Evolutionary conservation across 2,113 vertebrate species (phyloP), one percentile per base, ranked within the genome.

Genomic region (Campylomormyrus tamandua): DNA sequence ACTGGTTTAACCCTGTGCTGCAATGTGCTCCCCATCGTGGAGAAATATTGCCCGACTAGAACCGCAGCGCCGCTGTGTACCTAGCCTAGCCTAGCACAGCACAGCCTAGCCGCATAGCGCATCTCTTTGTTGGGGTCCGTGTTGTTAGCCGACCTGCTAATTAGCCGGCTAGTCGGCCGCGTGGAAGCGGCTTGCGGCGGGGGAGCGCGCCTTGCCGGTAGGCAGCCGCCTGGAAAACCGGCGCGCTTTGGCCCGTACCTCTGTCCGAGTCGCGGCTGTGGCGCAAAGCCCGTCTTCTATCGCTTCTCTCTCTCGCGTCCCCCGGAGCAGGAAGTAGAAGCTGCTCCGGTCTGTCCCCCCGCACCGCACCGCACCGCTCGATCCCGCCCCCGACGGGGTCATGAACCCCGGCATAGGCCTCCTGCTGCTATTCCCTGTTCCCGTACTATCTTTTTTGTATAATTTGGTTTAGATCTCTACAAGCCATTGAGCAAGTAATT

Each of bases 301-400:
- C 13, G 8, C n/a, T 27, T 85, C 31, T 80, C 74, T 80, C 15
- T 85, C 31, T 89, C 87, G 91, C 89, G 92, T 91, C 90, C 90
- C 89, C 92, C 87, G 50, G 42, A 91, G 88, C 91, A 92, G 93
- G 93, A 93, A 93, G 91, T 91, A 90, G 35, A 80, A 42, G 17
- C 74, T 19, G 74, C 31, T 80, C 35, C 35, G 35, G 35, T 42
- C 74, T 39, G 62, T 31, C 10, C 62, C 62, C 27, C 62, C 62
- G 10, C 62, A 3, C 62, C 62, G n/a, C 62, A 10, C 62, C 62
- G 10, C 62, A 3, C 62, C 62, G n/a, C 62, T 70, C 62, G 62
- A 11, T 70, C 74, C 74, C 74, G 74, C 74, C 74, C 74, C 74
- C 74, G 35, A 19, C 11, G 35, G 13, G 74, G 74, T 80, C 74